Base-by-base conservation (phyloP, 1,140 invertebrate genomes). In the Cylas formicarius region DNA sequence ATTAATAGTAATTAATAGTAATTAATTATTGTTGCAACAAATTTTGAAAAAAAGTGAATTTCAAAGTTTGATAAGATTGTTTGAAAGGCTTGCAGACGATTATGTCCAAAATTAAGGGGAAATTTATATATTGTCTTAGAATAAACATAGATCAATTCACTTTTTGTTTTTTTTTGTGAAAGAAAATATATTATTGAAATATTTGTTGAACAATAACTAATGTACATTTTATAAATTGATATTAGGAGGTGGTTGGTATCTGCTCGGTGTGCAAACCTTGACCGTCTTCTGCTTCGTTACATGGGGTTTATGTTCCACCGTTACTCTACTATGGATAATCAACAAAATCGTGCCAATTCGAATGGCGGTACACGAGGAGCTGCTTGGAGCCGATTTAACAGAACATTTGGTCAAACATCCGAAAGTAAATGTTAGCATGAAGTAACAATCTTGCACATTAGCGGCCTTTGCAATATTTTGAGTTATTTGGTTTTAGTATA, bases 381-480 rank as follows among this genome's bases (percentile, higher is more conserved):
- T 92, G 13, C 61, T 92, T 1, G 90, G 90, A 2, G 89, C 89
- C 9, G 90, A 93, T 73, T 71, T 91, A 10, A 81, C 83, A 1
- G 90, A 93, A 61, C 90, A 93, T 67, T 75, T 77, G 32, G 81
- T 93, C 37, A 67, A 69, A 51, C 75, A 80, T 58, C 68, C 73
- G 19, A 66, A 75, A 59, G 76, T 78, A 48, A 49, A 44, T 48
- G 11, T 20, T 36, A 13, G 1, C 6, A 44, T 39, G 9, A 11
- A n/a, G n/a, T n/a, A n/a, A n/a, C n/a, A n/a, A n/a, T n/a, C n/a
- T n/a, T n/a, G n/a, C n/a, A n/a, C n/a, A n/a, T n/a, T n/a, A n/a
- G n/a, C n/a, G n/a, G n/a, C n/a, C n/a, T n/a, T n/a, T n/a, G n/a
- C n/a, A n/a, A n/a, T n/a, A n/a, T n/a, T n/a, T n/a, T n/a, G n/a